Percentiles rank a stretch among this genome's conserved stretches.
Conservation (phyloP, 2,113 vertebrate genomes). For the Herpailurus yagouaroundi region DNA sequence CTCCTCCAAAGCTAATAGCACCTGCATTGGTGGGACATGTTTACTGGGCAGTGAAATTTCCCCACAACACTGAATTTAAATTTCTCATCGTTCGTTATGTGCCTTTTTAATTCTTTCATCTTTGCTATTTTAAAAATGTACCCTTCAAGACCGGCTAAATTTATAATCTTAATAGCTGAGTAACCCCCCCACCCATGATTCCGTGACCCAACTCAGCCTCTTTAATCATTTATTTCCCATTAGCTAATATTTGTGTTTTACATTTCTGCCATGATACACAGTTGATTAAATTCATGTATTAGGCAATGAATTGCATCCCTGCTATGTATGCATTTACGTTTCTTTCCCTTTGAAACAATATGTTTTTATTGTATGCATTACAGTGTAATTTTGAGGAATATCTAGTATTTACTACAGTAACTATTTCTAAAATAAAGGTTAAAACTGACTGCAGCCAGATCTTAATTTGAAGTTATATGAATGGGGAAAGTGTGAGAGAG, state of each 20-base stretch:
- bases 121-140: conserved; percentile 3
- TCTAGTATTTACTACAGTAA: neutral
- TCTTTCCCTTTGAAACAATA: conserved; percentile 1
- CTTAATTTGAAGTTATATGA: neutral
- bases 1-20: neutral
- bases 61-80: neutral
- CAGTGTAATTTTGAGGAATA: neutral
- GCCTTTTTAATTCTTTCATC: neutral
- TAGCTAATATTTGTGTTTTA: conserved; percentile 13
- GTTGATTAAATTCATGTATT: neutral
- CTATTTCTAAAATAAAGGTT: neutral
- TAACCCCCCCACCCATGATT: neutral
- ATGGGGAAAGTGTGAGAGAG: neutral
- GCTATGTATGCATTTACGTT: neutral
- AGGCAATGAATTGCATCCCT: neutral
- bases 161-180: neutral
- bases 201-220: neutral
- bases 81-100: neutral
- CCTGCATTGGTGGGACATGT: neutral
- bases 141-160: neutral
- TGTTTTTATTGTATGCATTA: neutral
- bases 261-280: neutral
- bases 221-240: neutral
- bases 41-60: neutral
- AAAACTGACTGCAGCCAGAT: neutral